Base-by-base conservation (phyloP, 1,140 invertebrate genomes). In the Trichogramma pretiosum region DNA sequence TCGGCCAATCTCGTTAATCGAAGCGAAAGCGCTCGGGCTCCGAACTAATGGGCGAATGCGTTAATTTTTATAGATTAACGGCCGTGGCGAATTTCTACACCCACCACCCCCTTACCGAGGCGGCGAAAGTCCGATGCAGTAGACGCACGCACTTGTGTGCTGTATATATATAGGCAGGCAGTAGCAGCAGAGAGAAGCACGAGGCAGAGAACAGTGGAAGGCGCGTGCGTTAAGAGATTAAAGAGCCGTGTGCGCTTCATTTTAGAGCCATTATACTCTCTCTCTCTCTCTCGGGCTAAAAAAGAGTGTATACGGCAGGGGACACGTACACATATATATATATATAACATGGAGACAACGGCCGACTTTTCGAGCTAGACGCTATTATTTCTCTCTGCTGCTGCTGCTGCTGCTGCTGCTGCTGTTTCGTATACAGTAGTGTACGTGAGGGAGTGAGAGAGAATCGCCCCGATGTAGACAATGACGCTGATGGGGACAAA, bases 211-310 rank as follows among this genome's bases (percentile, higher is more conserved):
- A n/a, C n/a, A 28, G 24, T 11, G 24, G 11, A 5, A 11, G 5
- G 24, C 5, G 24, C 60, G 57, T 52, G 59, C 60, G 64, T 68
- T 68, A 68, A 68, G 61, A 68, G 66, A 70, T 70, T 70, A 70
- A 67, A 67, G 59, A 56, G 47, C 4, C 34, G 44, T 19, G 24
- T 33, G 14, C 14, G 22, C 26, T 19, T 57, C 48, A 60, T 67
- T 69, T 68, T 63, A 62, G 56, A 65, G 53, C 56, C 61, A 69
- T 67, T 69, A 68, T 67, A 64, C 53, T 60, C 54, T 48, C n/a
- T n/a, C n/a, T n/a, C n/a, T n/a, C n/a, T n/a, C 32, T 33, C 16
- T 3, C 13, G 16, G 38, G n/a, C 23, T 21, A 42, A 53, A 43
- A 43, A 44, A 19, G 47, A 44, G 26, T 21, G 38, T 45, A 19